These are phyloP conservation scores for Bombus balteatus DNA, from an alignment of 1,140 invertebrate genomes.

Conservation along the genomic window DNA sequence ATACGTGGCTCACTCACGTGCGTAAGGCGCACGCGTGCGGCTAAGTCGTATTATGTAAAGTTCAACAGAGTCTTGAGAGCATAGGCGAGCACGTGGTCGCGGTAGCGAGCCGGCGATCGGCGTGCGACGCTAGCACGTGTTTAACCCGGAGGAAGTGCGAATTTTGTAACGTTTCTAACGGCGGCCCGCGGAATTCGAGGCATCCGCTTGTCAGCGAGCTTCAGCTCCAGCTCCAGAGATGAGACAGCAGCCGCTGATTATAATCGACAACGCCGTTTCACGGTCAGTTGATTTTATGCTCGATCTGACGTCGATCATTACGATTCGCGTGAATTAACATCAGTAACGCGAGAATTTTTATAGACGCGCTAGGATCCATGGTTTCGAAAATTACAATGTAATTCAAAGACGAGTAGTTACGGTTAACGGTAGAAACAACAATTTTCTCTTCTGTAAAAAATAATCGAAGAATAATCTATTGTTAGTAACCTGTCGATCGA, in stretches of 20 bases:
- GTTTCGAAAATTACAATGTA: not conserved
- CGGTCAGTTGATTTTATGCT: not conserved
- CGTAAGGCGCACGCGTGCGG: slow-evolving; percentile 53
- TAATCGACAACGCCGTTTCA: too few species aligned
- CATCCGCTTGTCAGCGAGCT: not conserved
- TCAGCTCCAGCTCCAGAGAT: too few species aligned
- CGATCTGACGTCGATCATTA: not conserved
- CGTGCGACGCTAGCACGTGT: slow-evolving; percentile 44
- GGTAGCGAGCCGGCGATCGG: slow-evolving; percentile 20
- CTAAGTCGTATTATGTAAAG: slow-evolving; percentile 60
- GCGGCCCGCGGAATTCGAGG: not conserved
- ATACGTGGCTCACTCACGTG: slow-evolving; percentile 51
- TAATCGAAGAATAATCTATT: too few species aligned
- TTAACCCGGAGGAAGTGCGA: slow-evolving; percentile 32
- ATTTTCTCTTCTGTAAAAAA: too few species aligned
- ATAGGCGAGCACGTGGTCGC: slow-evolving; percentile 48
- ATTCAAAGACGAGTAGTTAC: not conserved
- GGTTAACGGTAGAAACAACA: too few species aligned
- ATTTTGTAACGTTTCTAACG: slow-evolving; percentile 35
- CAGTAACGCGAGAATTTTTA: not conserved
- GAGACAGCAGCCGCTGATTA: too few species aligned
- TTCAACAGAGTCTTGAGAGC: slow-evolving; percentile 16
- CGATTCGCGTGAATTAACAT: not conserved
- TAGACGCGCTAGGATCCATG: not conserved
- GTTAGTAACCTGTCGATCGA: too few species aligned